Evolutionary conservation across 2,888 invertebrate species (phyloP).

Genomic region (Emmelina monodactyla): DNA sequence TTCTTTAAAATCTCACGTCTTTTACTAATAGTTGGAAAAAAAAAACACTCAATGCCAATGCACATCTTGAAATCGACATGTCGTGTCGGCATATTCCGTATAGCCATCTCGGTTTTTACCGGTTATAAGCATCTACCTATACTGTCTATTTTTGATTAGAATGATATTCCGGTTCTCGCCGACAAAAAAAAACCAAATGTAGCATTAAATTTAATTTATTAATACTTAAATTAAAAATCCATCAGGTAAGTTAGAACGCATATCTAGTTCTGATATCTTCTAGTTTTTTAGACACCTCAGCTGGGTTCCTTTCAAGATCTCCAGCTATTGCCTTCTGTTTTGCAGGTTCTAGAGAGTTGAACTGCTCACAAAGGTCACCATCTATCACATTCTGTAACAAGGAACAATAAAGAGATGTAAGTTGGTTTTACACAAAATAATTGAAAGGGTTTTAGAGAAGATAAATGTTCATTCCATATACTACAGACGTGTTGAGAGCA

Average conservation of each 20-base stretch:
- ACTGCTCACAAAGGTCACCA: conserved; percentile 99
- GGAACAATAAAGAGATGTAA: conserved; percentile 7
- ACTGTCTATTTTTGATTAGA: too few relatives aligned
- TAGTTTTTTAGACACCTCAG: conserved; percentile 97
- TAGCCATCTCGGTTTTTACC: too few relatives aligned
- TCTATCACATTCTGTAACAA: conserved; percentile 91
- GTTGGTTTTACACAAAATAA: neutral
- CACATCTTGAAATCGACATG: too few relatives aligned
- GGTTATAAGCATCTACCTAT: too few relatives aligned
- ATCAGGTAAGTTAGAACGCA: conserved; percentile 93
- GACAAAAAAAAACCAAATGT: too few relatives aligned
- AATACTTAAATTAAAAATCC: too few relatives aligned
- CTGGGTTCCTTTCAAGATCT: conserved; percentile 93
- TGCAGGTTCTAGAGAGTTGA: conserved; percentile 90
- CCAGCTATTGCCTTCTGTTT: conserved; percentile 96
- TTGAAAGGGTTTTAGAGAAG: neutral
- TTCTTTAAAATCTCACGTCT: too few relatives aligned
- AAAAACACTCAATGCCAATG: too few relatives aligned
- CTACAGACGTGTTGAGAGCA: conserved; percentile 35
- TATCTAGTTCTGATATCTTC: conserved; percentile 99
- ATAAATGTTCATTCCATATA: conserved; percentile 45
- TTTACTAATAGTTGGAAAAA: too few relatives aligned
- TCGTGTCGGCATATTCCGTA: too few relatives aligned
- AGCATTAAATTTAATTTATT: too few relatives aligned
- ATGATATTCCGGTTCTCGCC: too few relatives aligned